Evolutionary conservation across 2,888 invertebrate species (phyloP), one percentile per base, ranked within the genome.

Genomic region (Nymphalis c-album): DNA sequence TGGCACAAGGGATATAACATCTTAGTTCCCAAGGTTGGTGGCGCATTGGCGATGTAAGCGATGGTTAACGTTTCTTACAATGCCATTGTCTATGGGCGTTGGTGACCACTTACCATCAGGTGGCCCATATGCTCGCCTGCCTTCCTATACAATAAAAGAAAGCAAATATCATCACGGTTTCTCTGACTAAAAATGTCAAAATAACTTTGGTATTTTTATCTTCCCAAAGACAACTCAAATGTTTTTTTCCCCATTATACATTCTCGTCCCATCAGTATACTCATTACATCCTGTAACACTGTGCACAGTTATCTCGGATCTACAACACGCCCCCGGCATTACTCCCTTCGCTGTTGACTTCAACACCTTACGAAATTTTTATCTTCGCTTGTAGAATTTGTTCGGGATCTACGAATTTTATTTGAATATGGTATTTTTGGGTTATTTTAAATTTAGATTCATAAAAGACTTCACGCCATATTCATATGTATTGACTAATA

Each of bases 301-400:
- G 48, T 57, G 57, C 35, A 26, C 18, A 7, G 57, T 55, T 71
- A 71, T 71, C 66, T 63, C 1, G 10, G 7, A 69, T 63, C 66
- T 51, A 46, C 47, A 59, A 47, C 45, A 26, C 60, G 50, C 63
- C 69, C 60, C 63, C 57, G 60, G 60, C 60, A 50, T 61, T 55
- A 58, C 64, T 64, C 46, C 57, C 45, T 22, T 40, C 60, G 57
- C 70, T 83, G 82, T 86, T 85, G 81, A 77, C 82, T 81, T 87
- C 86, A 87, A 86, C 88, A 87, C 88, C 87, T 88, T 78, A 80
- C 77, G 78, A 71, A 80, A 77, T 77, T 85, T 87, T 86, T 86
- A 86, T 86, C 85, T 86, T 78, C 76, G 73, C 72, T 74, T 70
- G 76, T 76, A 79, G 79, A 82, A 80, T 80, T 81, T 71, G 13